Evolutionary conservation across 2,113 vertebrate genomes (phyloP), one percentile per base, ranked within the genome.

Genomic region (Acanthochromis polyacanthus): DNA sequence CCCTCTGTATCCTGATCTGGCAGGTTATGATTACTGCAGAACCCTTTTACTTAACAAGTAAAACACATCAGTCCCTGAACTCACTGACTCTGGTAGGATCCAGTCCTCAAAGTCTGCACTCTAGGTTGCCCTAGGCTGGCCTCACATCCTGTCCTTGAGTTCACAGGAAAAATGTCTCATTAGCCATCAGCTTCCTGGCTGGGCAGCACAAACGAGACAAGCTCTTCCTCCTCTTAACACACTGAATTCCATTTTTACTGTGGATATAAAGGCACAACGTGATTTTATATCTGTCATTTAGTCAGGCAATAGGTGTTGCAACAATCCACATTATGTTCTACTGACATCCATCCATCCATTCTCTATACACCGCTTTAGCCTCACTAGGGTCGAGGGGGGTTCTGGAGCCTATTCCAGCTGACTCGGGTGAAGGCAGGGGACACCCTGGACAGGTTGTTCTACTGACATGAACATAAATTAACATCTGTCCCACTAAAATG

Each of bases 111-210:
- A 60, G 57, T 69, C 60, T 82, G 15, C 9, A 4, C 65, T 67
- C 62, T 36, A 10, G 70, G 76, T 76, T 76, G 38, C 28, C 81
- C 20, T 46, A 60, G 28, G 25, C 60, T 61, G 59, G 67, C 46
- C 55, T 83, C 45, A 75, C 88, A 84, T 89, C 85, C 88, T 48
- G 67, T 85, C 36, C 1, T 40, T 74, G 59, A 71, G 45, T 36
- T 75, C 22, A 58, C 10, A 64, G 64, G 79, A 81, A 64, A 90
- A 90, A 38, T 22, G 59, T 61, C 5, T 88, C 74, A 84, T 89
- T 88, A 79, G 46, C 19, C n/a, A 30, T 3, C 15, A 11, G 45
- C 57, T 88, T 91, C 70, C 81, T 79, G 67, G 30, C 12, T 7
- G 8, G 56, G 64, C 32, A 72, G 59, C 15, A 60, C 19, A 75